A percentile compares a stretch with the other conserved stretches of the same genome.
phyloP scores from a whole-genome alignment of 2,888 invertebrate species.

The Neuroscelio doddi region DNA sequence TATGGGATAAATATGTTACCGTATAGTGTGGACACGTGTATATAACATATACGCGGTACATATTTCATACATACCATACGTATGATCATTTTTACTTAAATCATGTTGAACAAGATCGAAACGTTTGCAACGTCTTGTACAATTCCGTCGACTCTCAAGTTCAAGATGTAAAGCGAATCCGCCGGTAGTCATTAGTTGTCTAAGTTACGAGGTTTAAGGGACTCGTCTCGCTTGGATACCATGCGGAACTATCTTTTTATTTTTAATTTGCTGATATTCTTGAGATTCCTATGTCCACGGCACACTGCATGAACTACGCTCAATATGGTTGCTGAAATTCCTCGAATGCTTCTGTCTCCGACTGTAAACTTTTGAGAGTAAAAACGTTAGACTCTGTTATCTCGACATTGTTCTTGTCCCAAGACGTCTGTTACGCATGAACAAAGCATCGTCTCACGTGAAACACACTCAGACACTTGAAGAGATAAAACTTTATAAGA shows the following conservation, averaged over 20 bases:
- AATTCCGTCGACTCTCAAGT: constrained; percentile 24
- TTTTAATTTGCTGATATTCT: constrained; percentile 31
- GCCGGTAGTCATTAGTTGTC: constrained; percentile 61
- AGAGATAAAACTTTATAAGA: constrained; percentile 13
- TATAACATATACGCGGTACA: too few relatives aligned
- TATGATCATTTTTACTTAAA: too few relatives aligned
- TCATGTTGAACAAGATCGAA: too few relatives aligned
- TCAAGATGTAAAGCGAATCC: constrained; percentile 39
- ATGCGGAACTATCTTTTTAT: constrained; percentile 25
- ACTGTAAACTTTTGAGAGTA: constrained; percentile 19
- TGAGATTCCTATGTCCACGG: constrained; percentile 30
- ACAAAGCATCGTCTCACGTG: constrained; percentile 34
- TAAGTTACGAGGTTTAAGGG: constrained; percentile 64
- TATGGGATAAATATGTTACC: too few relatives aligned
- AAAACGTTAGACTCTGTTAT: constrained; percentile 27
- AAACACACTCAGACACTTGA: constrained; percentile 21
- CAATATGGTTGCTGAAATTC: constrained; percentile 20
- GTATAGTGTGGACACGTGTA: too few relatives aligned
- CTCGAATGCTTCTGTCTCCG: not conserved
- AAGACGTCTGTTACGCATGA: constrained; percentile 17
- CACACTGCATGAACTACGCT: constrained; percentile 20
- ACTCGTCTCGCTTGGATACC: constrained; percentile 42
- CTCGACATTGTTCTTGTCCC: constrained; percentile 37
- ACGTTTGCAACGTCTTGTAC: constrained; percentile 31
- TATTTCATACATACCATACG: too few relatives aligned